phyloP scores from a whole-genome alignment of 2,113 vertebrate genomes.

The Labeo catla region DNA sequence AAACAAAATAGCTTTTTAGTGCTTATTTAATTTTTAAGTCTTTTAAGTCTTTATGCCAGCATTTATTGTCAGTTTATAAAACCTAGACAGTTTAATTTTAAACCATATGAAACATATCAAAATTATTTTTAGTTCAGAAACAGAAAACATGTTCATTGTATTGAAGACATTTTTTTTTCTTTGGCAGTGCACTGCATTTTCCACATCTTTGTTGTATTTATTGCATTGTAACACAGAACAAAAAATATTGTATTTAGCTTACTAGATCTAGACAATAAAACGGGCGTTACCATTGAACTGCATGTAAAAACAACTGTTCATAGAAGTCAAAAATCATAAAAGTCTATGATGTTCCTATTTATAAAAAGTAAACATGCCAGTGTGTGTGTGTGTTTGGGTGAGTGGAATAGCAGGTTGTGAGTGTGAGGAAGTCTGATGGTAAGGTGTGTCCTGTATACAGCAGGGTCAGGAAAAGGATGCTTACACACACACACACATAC shows the following conservation, averaged over 20 bases:
- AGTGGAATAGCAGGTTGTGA: constrained; percentile 4
- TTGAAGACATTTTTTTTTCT: background rate
- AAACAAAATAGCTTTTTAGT: background rate
- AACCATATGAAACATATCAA: background rate
- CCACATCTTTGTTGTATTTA: background rate
- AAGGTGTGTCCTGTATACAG: constrained; percentile 49
- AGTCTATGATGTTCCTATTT: background rate
- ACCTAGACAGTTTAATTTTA: background rate
- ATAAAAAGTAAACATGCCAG: background rate
- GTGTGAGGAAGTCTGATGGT: constrained; percentile 40
- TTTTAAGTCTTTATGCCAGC: too few species aligned
- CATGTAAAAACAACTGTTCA: background rate
- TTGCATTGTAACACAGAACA: background rate
- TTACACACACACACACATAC: constrained; percentile 34
- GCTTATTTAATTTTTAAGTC: background rate
- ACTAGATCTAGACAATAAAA: background rate
- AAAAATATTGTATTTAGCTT: background rate
- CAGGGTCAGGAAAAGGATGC: constrained; percentile 48
- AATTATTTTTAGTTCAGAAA: background rate
- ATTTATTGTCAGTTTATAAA: background rate
- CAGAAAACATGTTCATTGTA: background rate
- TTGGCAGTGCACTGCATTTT: background rate
- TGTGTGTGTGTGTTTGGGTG: constrained; percentile 10
- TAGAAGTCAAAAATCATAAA: background rate
- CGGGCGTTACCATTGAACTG: background rate